Evolutionary conservation across 2,888 invertebrate species (phyloP).

Genomic region (Lasius fuliginosus): DNA sequence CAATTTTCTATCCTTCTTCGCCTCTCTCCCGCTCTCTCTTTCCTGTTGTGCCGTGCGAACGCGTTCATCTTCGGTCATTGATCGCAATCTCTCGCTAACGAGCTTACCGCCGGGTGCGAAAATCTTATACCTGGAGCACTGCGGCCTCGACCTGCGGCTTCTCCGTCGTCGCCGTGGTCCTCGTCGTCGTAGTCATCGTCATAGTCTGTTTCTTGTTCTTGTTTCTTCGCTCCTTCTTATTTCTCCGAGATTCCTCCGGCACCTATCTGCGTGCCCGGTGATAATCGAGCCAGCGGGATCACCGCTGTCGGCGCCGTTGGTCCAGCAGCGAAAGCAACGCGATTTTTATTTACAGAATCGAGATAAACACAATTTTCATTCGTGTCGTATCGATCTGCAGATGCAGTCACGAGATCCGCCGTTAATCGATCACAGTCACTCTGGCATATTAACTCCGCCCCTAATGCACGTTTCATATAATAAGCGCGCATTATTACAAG

Average conservation of each 20-base stretch:
- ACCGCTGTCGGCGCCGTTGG: slow-evolving; percentile 19
- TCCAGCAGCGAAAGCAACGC: slow-evolving; percentile 18
- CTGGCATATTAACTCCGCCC: slow-evolving; percentile 21
- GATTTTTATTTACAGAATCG: slow-evolving; percentile 76
- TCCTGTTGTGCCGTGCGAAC: slow-evolving; percentile 76
- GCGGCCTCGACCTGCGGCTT: slow-evolving; percentile 62
- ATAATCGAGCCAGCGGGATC: slow-evolving; percentile 70
- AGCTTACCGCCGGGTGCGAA: slow-evolving; percentile 84
- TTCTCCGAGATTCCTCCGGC: slow-evolving; percentile 55
- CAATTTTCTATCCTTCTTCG: slow-evolving; percentile 59
- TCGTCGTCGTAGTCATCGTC: slow-evolving; percentile 32
- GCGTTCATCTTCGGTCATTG: slow-evolving; percentile 85
- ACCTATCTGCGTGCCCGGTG: slow-evolving; percentile 68
- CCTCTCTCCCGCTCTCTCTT: slow-evolving; percentile 51
- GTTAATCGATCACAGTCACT: slow-evolving; percentile 58
- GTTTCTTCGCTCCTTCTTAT: slow-evolving; percentile 50
- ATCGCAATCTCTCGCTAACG: slow-evolving; percentile 84
- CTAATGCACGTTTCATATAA: slow-evolving; percentile 28
- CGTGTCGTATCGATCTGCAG: slow-evolving; percentile 57
- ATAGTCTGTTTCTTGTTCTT: slow-evolving; percentile 25
- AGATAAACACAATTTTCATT: slow-evolving; percentile 67
- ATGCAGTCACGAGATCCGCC: slow-evolving; percentile 29
- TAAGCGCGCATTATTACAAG: slow-evolving; percentile 5
- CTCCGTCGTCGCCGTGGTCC: slow-evolving; percentile 56
- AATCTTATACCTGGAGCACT: slow-evolving; percentile 78